Conservation (phyloP, 2,888 invertebrate species). For the Dione juno region DNA sequence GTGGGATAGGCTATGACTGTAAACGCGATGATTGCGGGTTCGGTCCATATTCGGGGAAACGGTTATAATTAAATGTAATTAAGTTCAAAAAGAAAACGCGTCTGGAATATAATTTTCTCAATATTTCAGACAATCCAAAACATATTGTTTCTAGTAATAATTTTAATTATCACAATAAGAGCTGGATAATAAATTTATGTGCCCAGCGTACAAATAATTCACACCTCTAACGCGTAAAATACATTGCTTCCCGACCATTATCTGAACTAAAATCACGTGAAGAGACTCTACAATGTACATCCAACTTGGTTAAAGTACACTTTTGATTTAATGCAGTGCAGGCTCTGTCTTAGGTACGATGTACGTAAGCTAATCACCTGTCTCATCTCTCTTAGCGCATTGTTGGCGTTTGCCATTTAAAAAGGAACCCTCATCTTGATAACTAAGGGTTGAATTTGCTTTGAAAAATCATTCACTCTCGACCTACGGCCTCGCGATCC, state of each 20-base stretch:
- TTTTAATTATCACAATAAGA: conserved; percentile 38
- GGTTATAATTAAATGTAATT: too few relatives aligned
- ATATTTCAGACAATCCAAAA: conserved; percentile 46
- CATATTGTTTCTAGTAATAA: conserved; percentile 11
- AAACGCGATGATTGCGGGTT: too few relatives aligned
- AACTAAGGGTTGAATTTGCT: conserved; percentile 47
- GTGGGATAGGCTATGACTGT: too few relatives aligned
- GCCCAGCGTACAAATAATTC: conserved; percentile 38
- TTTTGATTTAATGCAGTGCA: conserved; percentile 49
- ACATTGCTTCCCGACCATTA: conserved; percentile 42
- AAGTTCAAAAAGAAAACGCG: too few relatives aligned
- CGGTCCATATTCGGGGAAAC: too few relatives aligned
- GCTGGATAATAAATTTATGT: conserved; percentile 36
- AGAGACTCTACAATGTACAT: conserved; percentile 43
- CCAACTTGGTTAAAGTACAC: conserved; percentile 44
- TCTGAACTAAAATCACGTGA: conserved; percentile 41
- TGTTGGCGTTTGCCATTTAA: conserved; percentile 60
- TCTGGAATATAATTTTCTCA: not conserved
- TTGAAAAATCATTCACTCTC: conserved; percentile 48
- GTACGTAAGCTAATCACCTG: conserved; percentile 69
- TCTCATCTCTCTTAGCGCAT: conserved; percentile 69
- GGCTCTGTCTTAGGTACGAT: conserved; percentile 55
- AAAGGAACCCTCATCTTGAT: conserved; percentile 51
- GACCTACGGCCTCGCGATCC: conserved; percentile 79
- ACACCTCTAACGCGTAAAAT: conserved; percentile 42